A percentile compares a stretch with the other conserved stretches of the same genome.
Evolutionary conservation across 2,113 vertebrate genomes (phyloP).

Genomic region (Puma concolor): DNA sequence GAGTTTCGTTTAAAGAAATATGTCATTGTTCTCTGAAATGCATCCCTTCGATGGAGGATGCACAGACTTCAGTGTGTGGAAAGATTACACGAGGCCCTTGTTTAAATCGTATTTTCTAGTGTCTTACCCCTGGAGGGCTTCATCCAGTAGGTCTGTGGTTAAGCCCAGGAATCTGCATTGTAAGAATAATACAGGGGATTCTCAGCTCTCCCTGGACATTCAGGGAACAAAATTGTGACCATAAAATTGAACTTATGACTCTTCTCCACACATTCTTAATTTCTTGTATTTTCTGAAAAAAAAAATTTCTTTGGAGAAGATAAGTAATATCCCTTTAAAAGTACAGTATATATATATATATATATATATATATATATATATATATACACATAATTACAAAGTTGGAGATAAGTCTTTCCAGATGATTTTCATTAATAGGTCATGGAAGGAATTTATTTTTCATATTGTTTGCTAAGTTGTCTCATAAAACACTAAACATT

Average conservation of each 20-base stretch:
- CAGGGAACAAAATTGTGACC: not conserved
- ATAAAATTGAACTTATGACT: slow-evolving; percentile 17
- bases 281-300: not conserved
- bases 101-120: not conserved
- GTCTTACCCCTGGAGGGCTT: not conserved
- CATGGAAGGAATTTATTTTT: slow-evolving; percentile 51
- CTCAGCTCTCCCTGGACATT: no score
- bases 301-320: not conserved
- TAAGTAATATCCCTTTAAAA: not conserved
- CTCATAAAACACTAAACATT: slow-evolving; percentile 43
- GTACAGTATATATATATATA: not conserved
- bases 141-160: not conserved
- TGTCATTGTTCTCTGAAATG: not conserved
- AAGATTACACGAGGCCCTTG: not conserved
- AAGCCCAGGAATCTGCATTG: not conserved
- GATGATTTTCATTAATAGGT: slow-evolving; percentile 44
- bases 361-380: not conserved
- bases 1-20: not conserved
- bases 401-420: slow-evolving; percentile 39
- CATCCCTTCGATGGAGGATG: not conserved
- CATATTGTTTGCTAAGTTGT: slow-evolving; percentile 43
- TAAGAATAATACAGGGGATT: not conserved
- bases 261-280: not conserved
- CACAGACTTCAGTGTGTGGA: not conserved
- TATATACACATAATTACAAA: not conserved